Base-by-base conservation (phyloP, 1,140 invertebrate genomes). In the Coenobita brevimanus region DNA sequence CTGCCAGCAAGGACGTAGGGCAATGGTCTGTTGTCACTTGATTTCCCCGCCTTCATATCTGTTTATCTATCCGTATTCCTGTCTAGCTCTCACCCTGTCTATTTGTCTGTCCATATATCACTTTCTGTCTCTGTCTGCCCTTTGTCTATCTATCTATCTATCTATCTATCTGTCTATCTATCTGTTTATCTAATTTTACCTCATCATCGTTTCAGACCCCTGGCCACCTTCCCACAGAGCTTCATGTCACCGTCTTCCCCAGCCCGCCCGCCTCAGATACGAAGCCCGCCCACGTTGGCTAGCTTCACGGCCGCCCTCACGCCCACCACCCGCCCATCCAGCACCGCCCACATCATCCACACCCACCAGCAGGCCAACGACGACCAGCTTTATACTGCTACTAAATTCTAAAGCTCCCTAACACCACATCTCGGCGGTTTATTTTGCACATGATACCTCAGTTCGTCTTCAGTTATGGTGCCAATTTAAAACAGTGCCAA, bases 321-420 rank as follows among this genome's bases (percentile, higher is more conserved):
- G 38, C 73, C 83, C 83, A 79, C 83, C 57, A 86, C 83, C 60
- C 83, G 83, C 83, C 83, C 83, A 24, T 86, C 73, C 75, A 86
- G 83, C 83, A 86, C 83, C 57, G 83, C 83, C 83, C 83, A 86
- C 36, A 86, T 86, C 38, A 86, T 86, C 83, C 83, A 86, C 83
- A 79, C 73, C 54, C 69, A 64, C 83, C 83, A 86, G 10, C 83
- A 60, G 17, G 57, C n/a, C 43, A n/a, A 38, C n/a, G 83, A 86
- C 41, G 83, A 86, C 41, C 54, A 78, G 17, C 83, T 86, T 60
- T 86, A 86, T 43, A 86, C 83, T 6, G 83, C 83, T 17, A 86
- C 83, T 60, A 86, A 86, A 75, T 86, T 86, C 27, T 86, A 64
- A 50, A 27, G n/a, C n/a, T n/a, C n/a, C n/a, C n/a, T n/a, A n/a